These are phyloP conservation scores for Sicus ferrugineus DNA, from an alignment of 2,888 invertebrate genomes.

Conservation along the genomic window DNA sequence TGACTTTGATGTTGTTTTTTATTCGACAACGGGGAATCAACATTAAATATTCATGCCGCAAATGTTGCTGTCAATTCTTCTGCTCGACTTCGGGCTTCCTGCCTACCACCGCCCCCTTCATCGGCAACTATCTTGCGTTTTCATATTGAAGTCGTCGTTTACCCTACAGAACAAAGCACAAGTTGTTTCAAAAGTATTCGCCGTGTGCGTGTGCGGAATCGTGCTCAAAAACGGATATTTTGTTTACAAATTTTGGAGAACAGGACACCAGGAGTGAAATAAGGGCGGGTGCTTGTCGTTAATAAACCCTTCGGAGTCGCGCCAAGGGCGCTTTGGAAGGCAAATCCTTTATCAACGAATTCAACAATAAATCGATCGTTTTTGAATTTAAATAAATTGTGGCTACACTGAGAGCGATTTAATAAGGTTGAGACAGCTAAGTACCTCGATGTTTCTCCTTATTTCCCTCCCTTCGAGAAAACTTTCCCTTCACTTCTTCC, in stretches of 20 bases:
- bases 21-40: conserved; percentile 19
- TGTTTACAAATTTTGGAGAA: conserved; percentile 25
- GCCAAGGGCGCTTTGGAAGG: too few relatives aligned
- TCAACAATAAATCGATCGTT: too few relatives aligned
- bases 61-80: conserved; percentile 27
- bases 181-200: not conserved
- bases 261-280: not conserved
- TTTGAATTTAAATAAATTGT: too few relatives aligned
- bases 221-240: conserved; percentile 17
- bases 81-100: conserved; percentile 8
- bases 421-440: too few relatives aligned
- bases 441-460: too few relatives aligned
- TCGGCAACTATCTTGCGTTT: not conserved
- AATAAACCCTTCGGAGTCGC: too few relatives aligned
- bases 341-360: too few relatives aligned
- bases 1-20: conserved; percentile 35
- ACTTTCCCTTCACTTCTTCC: too few relatives aligned
- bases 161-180: not conserved
- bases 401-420: too few relatives aligned
- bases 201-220: conserved; percentile 1
- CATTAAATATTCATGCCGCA: conserved; percentile 27
- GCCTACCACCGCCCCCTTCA: not conserved
- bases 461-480: too few relatives aligned
- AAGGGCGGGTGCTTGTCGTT: not conserved
- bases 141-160: conserved; percentile 24